Percentiles rank a stretch among this genome's conserved stretches.
These are phyloP conservation scores for Mamestra brassicae DNA, from an alignment of 2,888 invertebrate species.

Conservation along the genomic window DNA sequence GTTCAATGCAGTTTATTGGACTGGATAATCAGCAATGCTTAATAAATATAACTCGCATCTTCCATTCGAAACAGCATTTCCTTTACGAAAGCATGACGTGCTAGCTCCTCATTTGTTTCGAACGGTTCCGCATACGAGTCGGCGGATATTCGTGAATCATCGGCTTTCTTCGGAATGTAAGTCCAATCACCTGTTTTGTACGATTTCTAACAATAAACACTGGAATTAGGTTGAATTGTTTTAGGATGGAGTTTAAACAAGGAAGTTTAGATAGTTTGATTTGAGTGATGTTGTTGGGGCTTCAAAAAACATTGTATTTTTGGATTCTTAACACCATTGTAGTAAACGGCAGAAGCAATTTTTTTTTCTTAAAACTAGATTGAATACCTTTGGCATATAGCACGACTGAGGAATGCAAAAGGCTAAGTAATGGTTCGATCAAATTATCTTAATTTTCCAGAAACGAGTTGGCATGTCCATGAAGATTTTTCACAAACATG, in stretches of 20 bases:
- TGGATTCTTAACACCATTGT: neutral
- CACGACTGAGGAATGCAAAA: too few relatives aligned
- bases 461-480: neutral
- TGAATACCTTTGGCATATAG: too few relatives aligned
- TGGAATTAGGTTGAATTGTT: conserved; percentile 50
- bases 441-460: neutral
- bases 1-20: neutral
- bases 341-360: neutral
- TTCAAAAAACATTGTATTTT: conserved; percentile 3
- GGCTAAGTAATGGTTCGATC: too few relatives aligned
- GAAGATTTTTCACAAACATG: conserved; percentile 4
- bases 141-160: conserved; percentile 62
- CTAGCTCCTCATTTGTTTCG: conserved; percentile 45
- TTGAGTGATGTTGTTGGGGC: conserved; percentile 5
- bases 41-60: neutral
- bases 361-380: neutral
- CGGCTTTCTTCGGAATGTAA: conserved; percentile 56
- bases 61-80: conserved; percentile 15
- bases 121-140: conserved; percentile 57
- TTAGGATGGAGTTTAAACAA: conserved; percentile 16
- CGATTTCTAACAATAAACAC: conserved; percentile 55
- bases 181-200: conserved; percentile 52
- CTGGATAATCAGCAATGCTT: neutral
- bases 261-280: conserved; percentile 14
- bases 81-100: conserved; percentile 55